phyloP scores from a whole-genome alignment of 2,113 vertebrate species.

The Daubentonia madagascariensis region DNA sequence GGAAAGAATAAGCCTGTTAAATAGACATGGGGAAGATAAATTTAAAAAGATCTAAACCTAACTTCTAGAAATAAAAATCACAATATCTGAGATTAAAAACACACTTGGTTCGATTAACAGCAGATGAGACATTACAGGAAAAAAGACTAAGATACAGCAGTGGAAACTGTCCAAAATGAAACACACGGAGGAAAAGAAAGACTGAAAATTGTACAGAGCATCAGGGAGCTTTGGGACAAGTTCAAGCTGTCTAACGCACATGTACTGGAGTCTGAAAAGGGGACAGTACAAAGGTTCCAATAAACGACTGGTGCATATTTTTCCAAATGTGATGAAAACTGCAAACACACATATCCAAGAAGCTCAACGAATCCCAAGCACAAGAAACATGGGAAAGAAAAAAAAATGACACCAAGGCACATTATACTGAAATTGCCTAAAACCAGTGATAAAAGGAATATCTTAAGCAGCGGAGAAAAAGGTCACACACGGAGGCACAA shows the following conservation, averaged over 20 bases:
- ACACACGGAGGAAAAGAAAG: no score
- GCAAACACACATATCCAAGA: neutral
- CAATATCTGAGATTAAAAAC: neutral
- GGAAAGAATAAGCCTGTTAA: neutral
- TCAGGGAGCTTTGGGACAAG: neutral
- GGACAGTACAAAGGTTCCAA: neutral
- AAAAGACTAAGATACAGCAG: neutral
- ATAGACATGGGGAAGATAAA: neutral
- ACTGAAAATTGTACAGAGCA: no score
- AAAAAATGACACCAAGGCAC: no score
- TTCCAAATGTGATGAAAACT: neutral
- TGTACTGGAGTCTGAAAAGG: neutral
- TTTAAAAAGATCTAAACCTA: neutral
- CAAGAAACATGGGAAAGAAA: neutral
- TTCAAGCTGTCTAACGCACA: neutral
- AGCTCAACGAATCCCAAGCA: neutral
- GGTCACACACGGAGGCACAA: no score
- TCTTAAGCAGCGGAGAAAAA: neutral
- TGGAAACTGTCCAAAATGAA: neutral
- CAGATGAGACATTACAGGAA: neutral
- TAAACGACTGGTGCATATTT: neutral
- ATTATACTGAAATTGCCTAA: neutral
- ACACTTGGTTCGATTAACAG: neutral
- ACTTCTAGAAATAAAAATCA: neutral
- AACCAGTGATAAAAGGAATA: no score